Conservation (phyloP, 92 coral and sea anemone species). For the Muricea muricata region DNA sequence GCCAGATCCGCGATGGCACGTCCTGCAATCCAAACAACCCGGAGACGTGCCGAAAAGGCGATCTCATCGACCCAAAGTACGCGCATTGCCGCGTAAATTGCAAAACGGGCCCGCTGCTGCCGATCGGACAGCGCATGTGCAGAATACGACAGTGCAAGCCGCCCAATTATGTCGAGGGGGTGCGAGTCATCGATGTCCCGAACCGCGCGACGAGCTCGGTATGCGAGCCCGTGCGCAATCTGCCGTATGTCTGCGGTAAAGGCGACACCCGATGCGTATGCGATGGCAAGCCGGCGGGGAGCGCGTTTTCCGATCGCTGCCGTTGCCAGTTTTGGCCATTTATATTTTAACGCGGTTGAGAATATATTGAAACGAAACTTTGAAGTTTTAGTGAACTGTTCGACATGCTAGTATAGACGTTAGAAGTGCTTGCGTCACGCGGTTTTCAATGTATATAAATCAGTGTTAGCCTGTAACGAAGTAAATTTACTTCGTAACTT, state of each 20-base stretch:
- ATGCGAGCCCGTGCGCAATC: conserved; percentile 79
- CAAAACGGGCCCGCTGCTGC: conserved; percentile 89
- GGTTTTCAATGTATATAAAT: too few species aligned
- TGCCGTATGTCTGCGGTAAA: conserved; percentile 82
- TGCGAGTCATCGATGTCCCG: conserved; percentile 89
- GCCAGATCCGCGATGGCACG: conserved; percentile 86
- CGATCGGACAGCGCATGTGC: conserved; percentile 96
- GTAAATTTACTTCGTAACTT: too few species aligned
- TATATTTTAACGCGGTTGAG: neutral
- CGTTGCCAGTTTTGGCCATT: conserved; percentile 97
- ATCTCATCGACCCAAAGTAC: conserved; percentile 78
- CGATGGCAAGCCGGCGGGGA: conserved; percentile 82
- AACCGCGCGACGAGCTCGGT: conserved; percentile 78
- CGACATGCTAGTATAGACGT: too few species aligned
- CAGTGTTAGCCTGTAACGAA: too few species aligned
- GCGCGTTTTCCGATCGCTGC: conserved; percentile 83
- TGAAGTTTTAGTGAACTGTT: too few species aligned
- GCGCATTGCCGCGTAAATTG: conserved; percentile 95
- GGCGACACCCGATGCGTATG: conserved; percentile 95
- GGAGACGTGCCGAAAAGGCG: conserved; percentile 90
- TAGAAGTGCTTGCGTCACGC: too few species aligned
- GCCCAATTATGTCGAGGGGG: conserved; percentile 71
- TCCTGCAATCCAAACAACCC: conserved; percentile 83
- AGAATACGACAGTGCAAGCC: conserved; percentile 88
- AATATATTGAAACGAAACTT: neutral